A percentile compares a stretch with the other conserved stretches of the same genome.
phyloP scores from a whole-genome alignment of 2,888 invertebrate genomes.

The Leucophora obtusa region DNA sequence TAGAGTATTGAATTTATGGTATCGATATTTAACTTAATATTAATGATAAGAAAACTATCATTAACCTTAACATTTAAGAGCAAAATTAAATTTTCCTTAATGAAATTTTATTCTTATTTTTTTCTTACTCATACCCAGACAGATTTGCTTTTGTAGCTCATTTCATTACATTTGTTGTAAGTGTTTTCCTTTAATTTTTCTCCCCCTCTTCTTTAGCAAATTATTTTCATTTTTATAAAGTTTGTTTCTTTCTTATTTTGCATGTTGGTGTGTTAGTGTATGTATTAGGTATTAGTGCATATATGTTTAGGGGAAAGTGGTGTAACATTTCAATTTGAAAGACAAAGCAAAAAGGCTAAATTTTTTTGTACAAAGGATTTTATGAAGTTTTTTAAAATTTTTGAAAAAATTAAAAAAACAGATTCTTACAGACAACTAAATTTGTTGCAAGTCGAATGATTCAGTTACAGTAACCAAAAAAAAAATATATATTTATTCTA shows the following conservation, averaged over 20 bases:
- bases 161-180: neutral
- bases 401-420: too few species aligned
- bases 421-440: too few species aligned
- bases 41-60: neutral
- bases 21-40: neutral
- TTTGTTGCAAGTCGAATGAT: too few species aligned
- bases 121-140: slow-evolving; percentile 8
- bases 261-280: neutral
- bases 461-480: too few species aligned
- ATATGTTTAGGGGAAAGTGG: too few species aligned
- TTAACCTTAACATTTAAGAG: neutral
- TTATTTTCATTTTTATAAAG: slow-evolving; percentile 21
- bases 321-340: too few species aligned
- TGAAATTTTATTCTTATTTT: neutral
- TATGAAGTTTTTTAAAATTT: too few species aligned
- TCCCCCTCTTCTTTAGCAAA: neutral
- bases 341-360: too few species aligned
- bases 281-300: neutral
- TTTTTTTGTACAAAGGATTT: too few species aligned
- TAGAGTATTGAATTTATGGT: too few species aligned
- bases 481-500: too few species aligned
- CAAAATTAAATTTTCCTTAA: slow-evolving; percentile 2
- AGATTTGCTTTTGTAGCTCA: neutral
- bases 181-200: neutral
- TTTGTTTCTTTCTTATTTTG: slow-evolving; percentile 12